Evolutionary conservation across 2,113 vertebrate genomes (phyloP).

Genomic region (Laticauda colubrina): DNA sequence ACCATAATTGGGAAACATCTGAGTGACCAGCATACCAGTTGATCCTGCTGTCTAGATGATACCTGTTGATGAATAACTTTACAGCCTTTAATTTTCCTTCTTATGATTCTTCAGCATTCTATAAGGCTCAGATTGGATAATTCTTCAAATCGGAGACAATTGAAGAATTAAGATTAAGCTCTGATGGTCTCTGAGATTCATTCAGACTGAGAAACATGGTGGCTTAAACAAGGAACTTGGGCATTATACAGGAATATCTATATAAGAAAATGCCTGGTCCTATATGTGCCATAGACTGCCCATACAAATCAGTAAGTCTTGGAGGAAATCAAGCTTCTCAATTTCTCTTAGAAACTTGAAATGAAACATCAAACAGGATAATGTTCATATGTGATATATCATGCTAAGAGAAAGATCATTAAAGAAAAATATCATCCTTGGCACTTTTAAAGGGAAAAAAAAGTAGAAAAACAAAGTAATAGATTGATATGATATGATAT

Average conservation of each 20-base stretch:
- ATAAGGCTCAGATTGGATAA: not conserved
- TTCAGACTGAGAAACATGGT: not conserved
- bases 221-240: not conserved
- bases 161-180: not conserved
- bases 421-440: not conserved
- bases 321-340: not conserved
- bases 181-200: not conserved
- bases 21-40: not conserved
- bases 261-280: not conserved
- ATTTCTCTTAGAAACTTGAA: not conserved
- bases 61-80: not conserved
- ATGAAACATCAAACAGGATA: not conserved
- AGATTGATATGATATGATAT: not conserved
- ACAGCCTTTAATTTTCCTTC: not conserved
- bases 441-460: not conserved
- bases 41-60: not conserved
- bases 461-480: not conserved
- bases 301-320: not conserved
- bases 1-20: not conserved
- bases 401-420: not conserved
- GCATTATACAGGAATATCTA: not conserved
- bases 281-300: not conserved
- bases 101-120: not conserved
- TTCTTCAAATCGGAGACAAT: not conserved
- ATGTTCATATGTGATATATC: not conserved